Evolutionary conservation across 1,140 invertebrate genomes (phyloP), one percentile per base, ranked within the genome.

Genomic region (Phthorimaea operculella): DNA sequence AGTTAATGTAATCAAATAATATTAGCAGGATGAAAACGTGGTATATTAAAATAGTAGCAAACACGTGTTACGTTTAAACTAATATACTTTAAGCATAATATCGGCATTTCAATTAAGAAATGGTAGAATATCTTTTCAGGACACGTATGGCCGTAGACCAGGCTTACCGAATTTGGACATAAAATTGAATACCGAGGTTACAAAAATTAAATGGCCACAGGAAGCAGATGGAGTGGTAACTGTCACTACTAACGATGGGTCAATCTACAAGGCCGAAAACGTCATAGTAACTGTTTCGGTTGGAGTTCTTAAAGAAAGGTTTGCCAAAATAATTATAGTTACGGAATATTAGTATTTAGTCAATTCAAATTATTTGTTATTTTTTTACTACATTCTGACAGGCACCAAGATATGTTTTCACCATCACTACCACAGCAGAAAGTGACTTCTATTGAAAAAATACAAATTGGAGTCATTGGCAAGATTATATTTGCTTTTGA

Each of bases 231-330:
- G n/a, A n/a, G 10, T 5, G 8, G 36, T 39, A 39, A n/a, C n/a
- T 10, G 36, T 39, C 36, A 39, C 36, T n/a, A 39, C 36, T 12
- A 39, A n/a, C 1, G 36, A n/a, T n/a, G 36, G 36, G 3, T 2
- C 10, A 9, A 9, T 12, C 10, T 39, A 39, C 36, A 39, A 10
- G 10, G 36, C 36, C 10, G 36, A 39, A 2, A n/a, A 10, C 36
- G 88, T 90, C 0, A 90, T 93, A 18, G 86, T 91, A 1, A 92
- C 92, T 0, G 85, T 90, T 0, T 90, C 91, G 0, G 60, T 93
- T 14, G 92, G 91, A 1, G 91, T 92, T 0, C 69, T 93, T 0
- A 92, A 92, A 74, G 87, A 89, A 44, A 81, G 76, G 79, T 79
- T 55, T 28, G 21, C 21, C 21, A 28, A 28, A 28, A 6, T 28